A percentile compares a stretch with the other conserved stretches of the same genome.
phyloP scores from a whole-genome alignment of 2,888 invertebrate genomes.

The Catocala sponsa region DNA sequence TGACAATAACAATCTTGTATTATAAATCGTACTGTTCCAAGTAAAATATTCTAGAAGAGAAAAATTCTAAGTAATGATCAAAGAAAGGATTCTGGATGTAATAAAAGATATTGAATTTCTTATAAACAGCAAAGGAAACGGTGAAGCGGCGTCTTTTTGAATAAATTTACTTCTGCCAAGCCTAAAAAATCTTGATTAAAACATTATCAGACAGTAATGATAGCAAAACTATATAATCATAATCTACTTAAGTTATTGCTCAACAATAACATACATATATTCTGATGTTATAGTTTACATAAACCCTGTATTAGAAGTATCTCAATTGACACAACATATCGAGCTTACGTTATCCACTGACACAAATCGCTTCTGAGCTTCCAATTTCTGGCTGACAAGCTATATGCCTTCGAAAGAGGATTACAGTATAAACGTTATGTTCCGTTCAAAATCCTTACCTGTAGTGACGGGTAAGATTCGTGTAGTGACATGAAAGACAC shows the following conservation, averaged over 20 bases:
- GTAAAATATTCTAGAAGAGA: constrained; percentile 29
- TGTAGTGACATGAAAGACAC: constrained; percentile 26
- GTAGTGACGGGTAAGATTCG: constrained; percentile 10
- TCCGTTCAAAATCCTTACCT: constrained; percentile 38
- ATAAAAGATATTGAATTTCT: too few relatives aligned
- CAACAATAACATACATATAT: too few relatives aligned
- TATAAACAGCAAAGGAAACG: too few relatives aligned
- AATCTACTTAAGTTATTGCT: too few relatives aligned
- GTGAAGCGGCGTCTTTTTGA: too few relatives aligned
- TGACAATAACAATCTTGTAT: constrained; percentile 39
- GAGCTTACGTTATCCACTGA: constrained; percentile 5
- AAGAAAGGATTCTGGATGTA: constrained; percentile 9
- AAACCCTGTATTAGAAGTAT: too few relatives aligned
- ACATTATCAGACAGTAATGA: constrained; percentile 20
- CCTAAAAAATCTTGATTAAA: too few relatives aligned
- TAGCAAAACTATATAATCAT: not conserved
- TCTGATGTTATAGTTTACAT: too few relatives aligned
- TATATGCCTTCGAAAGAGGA: constrained; percentile 25
- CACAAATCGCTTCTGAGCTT: constrained; percentile 27
- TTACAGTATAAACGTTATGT: constrained; percentile 33
- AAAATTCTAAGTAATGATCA: constrained; percentile 25
- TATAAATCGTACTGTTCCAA: constrained; percentile 42
- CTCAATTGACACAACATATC: too few relatives aligned
- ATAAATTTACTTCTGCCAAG: too few relatives aligned
- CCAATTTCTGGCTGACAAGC: constrained; percentile 23